Percentiles rank a stretch among this genome's conserved stretches.
These are phyloP conservation scores for Meloe dianella DNA, from an alignment of 2,888 invertebrate genomes.

Conservation along the genomic window DNA sequence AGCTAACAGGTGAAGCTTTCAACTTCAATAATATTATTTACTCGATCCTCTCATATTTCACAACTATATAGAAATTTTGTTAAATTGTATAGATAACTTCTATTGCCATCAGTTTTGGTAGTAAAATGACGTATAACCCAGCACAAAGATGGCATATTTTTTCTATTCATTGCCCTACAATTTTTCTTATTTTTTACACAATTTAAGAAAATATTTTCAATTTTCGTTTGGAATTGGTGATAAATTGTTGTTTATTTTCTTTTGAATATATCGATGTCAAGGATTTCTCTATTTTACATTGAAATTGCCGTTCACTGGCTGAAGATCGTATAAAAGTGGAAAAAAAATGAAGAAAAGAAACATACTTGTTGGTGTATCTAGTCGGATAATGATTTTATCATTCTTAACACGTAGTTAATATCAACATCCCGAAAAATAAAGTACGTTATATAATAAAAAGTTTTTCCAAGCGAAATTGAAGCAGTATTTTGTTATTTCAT, in stretches of 20 bases:
- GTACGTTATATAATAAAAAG: not conserved
- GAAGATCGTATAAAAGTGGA: not conserved
- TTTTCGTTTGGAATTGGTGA: not conserved
- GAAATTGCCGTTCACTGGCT: not conserved
- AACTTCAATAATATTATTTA: no score
- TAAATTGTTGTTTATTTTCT: not conserved
- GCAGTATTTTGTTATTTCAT: not conserved
- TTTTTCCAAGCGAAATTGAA: not conserved
- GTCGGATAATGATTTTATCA: not conserved
- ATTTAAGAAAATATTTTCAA: not conserved
- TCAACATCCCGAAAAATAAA: not conserved
- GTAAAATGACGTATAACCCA: no score
- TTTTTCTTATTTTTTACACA: no score
- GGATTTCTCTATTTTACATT: not conserved
- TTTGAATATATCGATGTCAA: not conserved
- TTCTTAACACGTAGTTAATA: slow-evolving; percentile 1
- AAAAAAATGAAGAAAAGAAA: no score
- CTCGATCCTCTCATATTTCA: not conserved
- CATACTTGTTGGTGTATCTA: no score
- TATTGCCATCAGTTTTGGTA: not conserved
- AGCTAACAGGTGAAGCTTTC: slow-evolving; percentile 4
- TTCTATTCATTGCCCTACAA: no score
- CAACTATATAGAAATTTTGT: not conserved
- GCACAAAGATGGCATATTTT: no score
- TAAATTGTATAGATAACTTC: not conserved